Percentiles rank a stretch among this genome's conserved stretches.
Conservation (phyloP, 2,888 invertebrate species). For the Rhagium mordax region DNA sequence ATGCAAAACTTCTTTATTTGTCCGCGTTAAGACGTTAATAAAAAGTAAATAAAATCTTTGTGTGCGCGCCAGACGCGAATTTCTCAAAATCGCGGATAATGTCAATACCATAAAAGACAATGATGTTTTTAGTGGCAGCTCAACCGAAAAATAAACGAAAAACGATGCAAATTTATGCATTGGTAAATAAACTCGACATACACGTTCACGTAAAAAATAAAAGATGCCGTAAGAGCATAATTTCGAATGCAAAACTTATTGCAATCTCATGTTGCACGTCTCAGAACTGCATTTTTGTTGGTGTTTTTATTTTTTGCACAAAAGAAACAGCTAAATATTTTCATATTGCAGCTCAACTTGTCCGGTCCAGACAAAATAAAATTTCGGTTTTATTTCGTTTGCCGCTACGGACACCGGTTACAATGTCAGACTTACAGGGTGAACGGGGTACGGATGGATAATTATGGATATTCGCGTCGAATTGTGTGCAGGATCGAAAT, state of each 20-base stretch:
- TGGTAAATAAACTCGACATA: constrained; percentile 42
- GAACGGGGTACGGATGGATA: background rate
- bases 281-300: constrained; percentile 40
- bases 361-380: constrained; percentile 65
- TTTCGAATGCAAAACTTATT: constrained; percentile 52
- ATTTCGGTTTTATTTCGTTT: constrained; percentile 60
- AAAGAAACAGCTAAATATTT: constrained; percentile 58
- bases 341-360: constrained; percentile 62
- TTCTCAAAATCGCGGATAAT: constrained; percentile 36
- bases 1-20: constrained; percentile 23
- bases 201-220: constrained; percentile 33
- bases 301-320: constrained; percentile 43
- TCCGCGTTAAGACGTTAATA: constrained; percentile 14
- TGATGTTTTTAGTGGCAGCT: constrained; percentile 39
- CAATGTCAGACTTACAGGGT: constrained; percentile 14
- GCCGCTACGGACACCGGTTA: constrained; percentile 13
- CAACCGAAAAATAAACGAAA: constrained; percentile 42
- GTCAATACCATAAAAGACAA: constrained; percentile 45
- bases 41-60: constrained; percentile 26
- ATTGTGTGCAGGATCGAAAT: background rate
- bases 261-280: constrained; percentile 57
- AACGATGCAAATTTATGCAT: constrained; percentile 45
- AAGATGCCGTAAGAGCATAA: constrained; percentile 40
- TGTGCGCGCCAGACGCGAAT: constrained; percentile 2
- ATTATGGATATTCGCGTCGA: background rate